phyloP scores from a whole-genome alignment of 1,140 invertebrate species.

The Achroia grisella region DNA sequence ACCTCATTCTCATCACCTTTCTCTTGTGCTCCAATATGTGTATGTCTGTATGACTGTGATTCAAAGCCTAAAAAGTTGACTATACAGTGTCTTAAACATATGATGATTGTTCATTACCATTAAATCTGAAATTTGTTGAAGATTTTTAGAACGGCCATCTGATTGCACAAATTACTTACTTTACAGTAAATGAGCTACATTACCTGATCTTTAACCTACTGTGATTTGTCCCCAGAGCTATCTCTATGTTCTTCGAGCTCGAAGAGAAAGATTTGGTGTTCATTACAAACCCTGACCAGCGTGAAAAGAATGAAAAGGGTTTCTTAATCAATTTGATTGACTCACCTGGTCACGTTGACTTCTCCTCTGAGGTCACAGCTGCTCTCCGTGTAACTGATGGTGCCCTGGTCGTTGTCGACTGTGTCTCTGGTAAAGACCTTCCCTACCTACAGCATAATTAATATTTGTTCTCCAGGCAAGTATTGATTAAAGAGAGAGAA shows the following conservation, averaged over 20 bases:
- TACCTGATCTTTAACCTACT: background rate
- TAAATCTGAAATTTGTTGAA: conserved; percentile 50
- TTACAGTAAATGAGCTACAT: background rate
- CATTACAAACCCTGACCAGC: conserved; percentile 91
- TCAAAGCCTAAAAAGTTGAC: too few species aligned
- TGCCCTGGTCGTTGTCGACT: conserved; percentile 99
- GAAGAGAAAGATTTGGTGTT: conserved; percentile 93
- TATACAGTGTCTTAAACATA: background rate
- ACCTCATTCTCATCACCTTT: too few species aligned
- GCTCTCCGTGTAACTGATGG: conserved; percentile 99
- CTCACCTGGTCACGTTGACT: conserved; percentile 99
- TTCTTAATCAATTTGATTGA: conserved; percentile 99
- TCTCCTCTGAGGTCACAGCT: conserved; percentile 99
- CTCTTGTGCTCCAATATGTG: too few species aligned
- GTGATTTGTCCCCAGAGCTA: conserved; percentile 81
- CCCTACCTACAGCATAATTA: too few species aligned
- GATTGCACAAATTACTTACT: conserved; percentile 27
- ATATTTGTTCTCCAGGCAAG: too few species aligned
- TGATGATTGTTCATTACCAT: conserved; percentile 70
- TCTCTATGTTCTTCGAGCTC: conserved; percentile 98
- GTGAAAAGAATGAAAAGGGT: conserved; percentile 92
- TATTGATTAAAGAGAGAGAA: too few species aligned
- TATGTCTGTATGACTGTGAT: too few species aligned
- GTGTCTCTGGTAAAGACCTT: conserved; percentile 98
- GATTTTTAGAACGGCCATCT: conserved; percentile 72